These are phyloP conservation scores for Atherinomorus stipes DNA, from an alignment of 2,113 vertebrate genomes.

Conservation along the genomic window DNA sequence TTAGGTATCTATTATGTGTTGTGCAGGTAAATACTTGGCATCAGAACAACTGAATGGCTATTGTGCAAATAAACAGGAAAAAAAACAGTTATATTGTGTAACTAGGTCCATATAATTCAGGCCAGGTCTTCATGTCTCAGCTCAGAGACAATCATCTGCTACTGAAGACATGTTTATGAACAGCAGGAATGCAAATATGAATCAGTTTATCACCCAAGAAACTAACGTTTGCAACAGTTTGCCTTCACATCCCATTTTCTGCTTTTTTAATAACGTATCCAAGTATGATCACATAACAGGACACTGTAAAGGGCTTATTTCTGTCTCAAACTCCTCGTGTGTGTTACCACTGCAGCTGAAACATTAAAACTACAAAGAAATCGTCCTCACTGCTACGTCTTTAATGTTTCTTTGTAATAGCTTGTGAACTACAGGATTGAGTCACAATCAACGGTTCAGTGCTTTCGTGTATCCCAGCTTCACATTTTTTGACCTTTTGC, in stretches of 20 bases:
- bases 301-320: slow-evolving; percentile 21
- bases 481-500: slow-evolving; percentile 15
- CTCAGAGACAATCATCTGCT: slow-evolving; percentile 1
- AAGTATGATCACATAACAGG: slow-evolving; percentile 19
- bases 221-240: background rate
- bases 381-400: slow-evolving; percentile 7
- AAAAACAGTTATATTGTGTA: background rate
- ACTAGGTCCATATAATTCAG: background rate
- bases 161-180: background rate
- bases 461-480: slow-evolving; percentile 6
- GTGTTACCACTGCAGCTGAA: slow-evolving; percentile 9
- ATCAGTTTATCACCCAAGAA: background rate
- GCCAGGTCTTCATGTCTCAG: background rate
- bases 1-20: slow-evolving; percentile 17
- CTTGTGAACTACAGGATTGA: slow-evolving; percentile 4
- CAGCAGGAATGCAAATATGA: background rate
- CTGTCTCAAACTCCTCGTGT: slow-evolving; percentile 4
- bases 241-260: background rate
- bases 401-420: slow-evolving; percentile 14
- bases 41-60: slow-evolving; percentile 44
- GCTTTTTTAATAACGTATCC: background rate
- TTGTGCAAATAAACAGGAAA: slow-evolving; percentile 19
- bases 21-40: slow-evolving; percentile 51
- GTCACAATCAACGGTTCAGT: background rate
- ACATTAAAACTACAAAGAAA: background rate